phyloP scores from a whole-genome alignment of 2,888 invertebrate genomes.

The Cerastis rubricosa region DNA sequence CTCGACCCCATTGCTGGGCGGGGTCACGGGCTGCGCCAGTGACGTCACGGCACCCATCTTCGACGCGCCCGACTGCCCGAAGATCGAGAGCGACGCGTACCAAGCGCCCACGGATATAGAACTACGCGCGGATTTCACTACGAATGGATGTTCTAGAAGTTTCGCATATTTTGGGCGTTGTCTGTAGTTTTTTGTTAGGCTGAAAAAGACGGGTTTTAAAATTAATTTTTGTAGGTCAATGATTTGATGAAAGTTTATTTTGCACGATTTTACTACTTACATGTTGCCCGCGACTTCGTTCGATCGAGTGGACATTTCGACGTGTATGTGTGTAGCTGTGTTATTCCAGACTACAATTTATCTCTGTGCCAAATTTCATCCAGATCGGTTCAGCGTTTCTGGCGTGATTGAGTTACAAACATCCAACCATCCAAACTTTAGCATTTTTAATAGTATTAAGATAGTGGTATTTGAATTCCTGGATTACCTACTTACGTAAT shows the following conservation, averaged over 20 bases:
- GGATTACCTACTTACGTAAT: too few species aligned
- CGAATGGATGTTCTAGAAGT: constrained; percentile 96
- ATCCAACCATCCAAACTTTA: background rate
- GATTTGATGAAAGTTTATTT: background rate
- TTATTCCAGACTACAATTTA: background rate
- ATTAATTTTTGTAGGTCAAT: background rate
- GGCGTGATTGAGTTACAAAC: background rate
- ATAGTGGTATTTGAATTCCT: background rate
- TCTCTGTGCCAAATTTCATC: background rate
- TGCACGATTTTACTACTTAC: background rate
- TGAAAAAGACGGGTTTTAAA: constrained; percentile 75
- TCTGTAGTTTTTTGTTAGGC: constrained; percentile 98
- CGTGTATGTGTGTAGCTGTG: too few species aligned
- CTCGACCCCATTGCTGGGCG: constrained; percentile 77
- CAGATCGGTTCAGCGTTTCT: background rate
- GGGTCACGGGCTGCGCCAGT: constrained; percentile 27
- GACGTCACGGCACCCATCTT: constrained; percentile 66
- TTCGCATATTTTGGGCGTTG: constrained; percentile 98
- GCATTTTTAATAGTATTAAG: background rate
- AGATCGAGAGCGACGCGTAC: constrained; percentile 92
- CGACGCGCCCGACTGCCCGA: constrained; percentile 86
- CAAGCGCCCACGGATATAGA: constrained; percentile 95
- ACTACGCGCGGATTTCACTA: constrained; percentile 94
- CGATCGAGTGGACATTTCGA: background rate
- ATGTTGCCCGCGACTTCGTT: background rate